Conservation (phyloP, 1,140 invertebrate genomes). For the Varroa destructor region DNA sequence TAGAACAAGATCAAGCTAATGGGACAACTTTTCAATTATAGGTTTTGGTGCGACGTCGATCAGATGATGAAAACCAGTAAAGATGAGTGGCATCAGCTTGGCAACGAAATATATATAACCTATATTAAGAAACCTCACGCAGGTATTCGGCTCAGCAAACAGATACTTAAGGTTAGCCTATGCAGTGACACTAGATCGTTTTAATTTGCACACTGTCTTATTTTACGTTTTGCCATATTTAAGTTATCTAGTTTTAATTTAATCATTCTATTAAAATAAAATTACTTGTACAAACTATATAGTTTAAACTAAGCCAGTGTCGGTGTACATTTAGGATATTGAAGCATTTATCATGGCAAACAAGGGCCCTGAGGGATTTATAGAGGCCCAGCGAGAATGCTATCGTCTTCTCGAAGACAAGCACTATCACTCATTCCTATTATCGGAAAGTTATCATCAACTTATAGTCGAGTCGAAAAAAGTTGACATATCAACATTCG, state of each 20-base stretch:
- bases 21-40: neutral
- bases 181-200: neutral
- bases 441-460: slow-evolving; percentile 67
- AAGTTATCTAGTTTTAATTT: too few species aligned
- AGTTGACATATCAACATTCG: slow-evolving; percentile 51
- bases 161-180: slow-evolving; percentile 33
- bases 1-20: too few species aligned
- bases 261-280: too few species aligned
- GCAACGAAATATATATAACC: slow-evolving; percentile 74
- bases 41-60: slow-evolving; percentile 75
- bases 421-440: slow-evolving; percentile 72
- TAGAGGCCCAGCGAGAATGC: slow-evolving; percentile 65
- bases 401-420: slow-evolving; percentile 64
- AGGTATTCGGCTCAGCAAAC: slow-evolving; percentile 62
- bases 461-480: slow-evolving; percentile 45
- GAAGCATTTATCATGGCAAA: slow-evolving; percentile 71
- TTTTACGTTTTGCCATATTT: too few species aligned
- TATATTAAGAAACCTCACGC: slow-evolving; percentile 62
- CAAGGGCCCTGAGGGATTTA: slow-evolving; percentile 74
- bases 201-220: neutral
- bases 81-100: slow-evolving; percentile 67
- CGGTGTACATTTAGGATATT: slow-evolving; percentile 49
- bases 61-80: slow-evolving; percentile 58
- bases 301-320: too few species aligned
- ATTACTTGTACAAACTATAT: too few species aligned